These are phyloP conservation scores for Rotaria magnacalcarata DNA, from an alignment of 2,888 invertebrate species.

Conservation along the genomic window DNA sequence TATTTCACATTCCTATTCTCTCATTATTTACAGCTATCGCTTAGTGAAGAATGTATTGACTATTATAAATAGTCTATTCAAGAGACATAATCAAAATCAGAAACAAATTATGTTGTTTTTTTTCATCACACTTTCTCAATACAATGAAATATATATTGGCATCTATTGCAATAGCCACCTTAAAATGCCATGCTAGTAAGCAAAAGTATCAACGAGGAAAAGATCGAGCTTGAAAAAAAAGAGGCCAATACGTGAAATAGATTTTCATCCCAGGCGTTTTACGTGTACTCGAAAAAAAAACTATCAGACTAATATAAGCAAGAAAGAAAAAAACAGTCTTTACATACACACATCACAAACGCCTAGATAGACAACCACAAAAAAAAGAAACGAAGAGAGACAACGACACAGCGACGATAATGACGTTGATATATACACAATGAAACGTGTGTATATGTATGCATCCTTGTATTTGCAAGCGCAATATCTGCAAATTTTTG, in stretches of 20 bases:
- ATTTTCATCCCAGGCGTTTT: not conserved
- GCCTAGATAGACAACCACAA: not conserved
- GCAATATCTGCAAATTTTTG: not conserved
- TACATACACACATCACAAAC: not conserved
- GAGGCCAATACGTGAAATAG: not conserved
- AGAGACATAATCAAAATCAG: not conserved
- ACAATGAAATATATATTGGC: not conserved
- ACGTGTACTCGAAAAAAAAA: not conserved
- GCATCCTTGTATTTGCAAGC: too few relatives aligned
- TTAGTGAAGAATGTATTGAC: not conserved
- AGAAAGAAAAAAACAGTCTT: slow-evolving; percentile 10
- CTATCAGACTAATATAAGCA: not conserved
- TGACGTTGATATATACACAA: slow-evolving; percentile 12
- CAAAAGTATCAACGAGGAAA: not conserved
- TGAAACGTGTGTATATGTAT: not conserved
- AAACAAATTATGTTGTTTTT: not conserved
- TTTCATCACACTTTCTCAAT: not conserved
- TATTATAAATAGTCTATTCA: not conserved
- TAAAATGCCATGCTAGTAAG: not conserved
- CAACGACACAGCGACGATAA: slow-evolving; percentile 1
- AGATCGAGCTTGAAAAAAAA: not conserved
- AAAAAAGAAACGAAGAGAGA: too few relatives aligned
- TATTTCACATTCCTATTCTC: not conserved
- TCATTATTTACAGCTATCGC: not conserved
- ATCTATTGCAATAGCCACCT: not conserved